Conservation (phyloP, 2,888 invertebrate genomes). For the Ommatoiulus sabulosus region DNA sequence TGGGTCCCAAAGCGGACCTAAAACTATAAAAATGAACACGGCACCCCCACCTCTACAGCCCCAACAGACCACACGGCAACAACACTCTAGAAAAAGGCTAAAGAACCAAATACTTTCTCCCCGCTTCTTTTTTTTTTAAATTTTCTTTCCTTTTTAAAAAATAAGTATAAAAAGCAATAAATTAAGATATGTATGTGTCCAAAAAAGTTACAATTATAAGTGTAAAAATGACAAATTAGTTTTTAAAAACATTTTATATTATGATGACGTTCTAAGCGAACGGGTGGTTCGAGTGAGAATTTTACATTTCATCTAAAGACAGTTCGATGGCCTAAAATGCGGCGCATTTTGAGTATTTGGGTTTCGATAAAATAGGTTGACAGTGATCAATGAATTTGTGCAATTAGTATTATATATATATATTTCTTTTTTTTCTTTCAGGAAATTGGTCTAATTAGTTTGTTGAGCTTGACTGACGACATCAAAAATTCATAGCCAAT, state of each 20-base stretch:
- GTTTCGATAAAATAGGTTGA: neutral
- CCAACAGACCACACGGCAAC: constrained; percentile 52
- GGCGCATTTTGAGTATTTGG: neutral
- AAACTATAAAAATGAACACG: constrained; percentile 51
- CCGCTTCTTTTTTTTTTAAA: neutral
- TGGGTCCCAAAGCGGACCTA: constrained; percentile 48
- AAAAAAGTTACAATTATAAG: constrained; percentile 8
- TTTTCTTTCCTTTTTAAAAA: constrained; percentile 41
- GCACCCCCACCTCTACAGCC: constrained; percentile 52
- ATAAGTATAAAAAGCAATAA: constrained; percentile 49
- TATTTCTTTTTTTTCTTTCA: neutral
- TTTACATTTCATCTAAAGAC: constrained; percentile 1
- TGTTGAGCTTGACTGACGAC: neutral
- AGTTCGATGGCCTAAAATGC: constrained; percentile 4
- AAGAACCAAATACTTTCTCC: constrained; percentile 44
- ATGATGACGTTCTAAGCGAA: neutral
- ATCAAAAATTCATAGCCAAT: neutral
- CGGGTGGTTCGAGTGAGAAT: neutral
- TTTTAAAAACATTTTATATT: neutral
- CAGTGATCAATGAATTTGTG: neutral
- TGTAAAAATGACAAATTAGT: neutral
- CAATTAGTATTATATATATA: neutral
- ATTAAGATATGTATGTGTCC: constrained; percentile 50
- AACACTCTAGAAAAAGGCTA: constrained; percentile 48
- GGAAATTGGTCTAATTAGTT: neutral